These are phyloP conservation scores for Parasteatoda lunata DNA, from an alignment of 2,888 invertebrate species.

Conservation along the genomic window DNA sequence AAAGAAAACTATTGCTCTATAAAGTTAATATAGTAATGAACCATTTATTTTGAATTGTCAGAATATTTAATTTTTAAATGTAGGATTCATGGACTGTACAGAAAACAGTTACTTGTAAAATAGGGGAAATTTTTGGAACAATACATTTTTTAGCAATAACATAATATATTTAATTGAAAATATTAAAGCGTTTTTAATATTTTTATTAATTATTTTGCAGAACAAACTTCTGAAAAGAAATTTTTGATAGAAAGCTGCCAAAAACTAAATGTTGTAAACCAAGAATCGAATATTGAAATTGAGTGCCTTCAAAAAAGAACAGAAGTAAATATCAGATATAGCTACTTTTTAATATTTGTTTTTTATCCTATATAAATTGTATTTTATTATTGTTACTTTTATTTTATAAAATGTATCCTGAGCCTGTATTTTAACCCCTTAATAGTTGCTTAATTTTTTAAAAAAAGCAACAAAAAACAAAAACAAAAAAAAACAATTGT, in stretches of 20 bases:
- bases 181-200: background rate
- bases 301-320: conserved; percentile 65
- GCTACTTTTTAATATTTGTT: too few species aligned
- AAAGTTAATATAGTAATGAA: too few species aligned
- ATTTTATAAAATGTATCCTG: background rate
- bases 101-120: too few species aligned
- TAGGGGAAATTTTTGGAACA: too few species aligned
- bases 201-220: conserved; percentile 33
- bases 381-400: background rate
- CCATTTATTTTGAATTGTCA: too few species aligned
- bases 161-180: background rate
- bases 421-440: background rate
- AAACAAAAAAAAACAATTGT: too few species aligned
- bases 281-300: conserved; percentile 59
- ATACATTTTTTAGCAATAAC: too few species aligned
- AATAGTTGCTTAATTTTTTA: background rate
- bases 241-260: conserved; percentile 62
- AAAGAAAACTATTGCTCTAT: too few species aligned
- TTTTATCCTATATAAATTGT: background rate
- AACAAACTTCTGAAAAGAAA: conserved; percentile 68
- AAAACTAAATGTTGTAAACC: conserved; percentile 50
- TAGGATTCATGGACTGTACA: too few species aligned
- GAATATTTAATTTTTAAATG: too few species aligned
- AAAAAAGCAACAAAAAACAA: background rate
- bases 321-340: conserved; percentile 40